Percentiles rank a stretch among this genome's conserved stretches.
phyloP scores from a whole-genome alignment of 2,888 invertebrate genomes.

The Plebejus argus region DNA sequence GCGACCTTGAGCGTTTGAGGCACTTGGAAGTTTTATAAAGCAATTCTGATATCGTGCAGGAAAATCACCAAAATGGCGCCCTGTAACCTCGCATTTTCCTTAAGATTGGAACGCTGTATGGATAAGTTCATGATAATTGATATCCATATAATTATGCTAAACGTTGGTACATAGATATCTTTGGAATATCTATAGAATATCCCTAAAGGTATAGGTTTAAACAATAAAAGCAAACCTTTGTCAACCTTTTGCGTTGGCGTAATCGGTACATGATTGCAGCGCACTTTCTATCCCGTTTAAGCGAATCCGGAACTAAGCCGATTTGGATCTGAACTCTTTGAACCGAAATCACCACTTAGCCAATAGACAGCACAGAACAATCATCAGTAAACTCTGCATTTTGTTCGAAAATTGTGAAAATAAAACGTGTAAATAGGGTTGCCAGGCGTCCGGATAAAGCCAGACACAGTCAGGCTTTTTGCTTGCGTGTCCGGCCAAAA shows the following conservation, averaged over 20 bases:
- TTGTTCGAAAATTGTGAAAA: too few relatives aligned
- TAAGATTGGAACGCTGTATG: neutral
- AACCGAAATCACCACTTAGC: neutral
- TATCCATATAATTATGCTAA: too few relatives aligned
- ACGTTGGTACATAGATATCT: too few relatives aligned
- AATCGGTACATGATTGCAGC: neutral
- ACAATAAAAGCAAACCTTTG: neutral
- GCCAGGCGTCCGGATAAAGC: too few relatives aligned
- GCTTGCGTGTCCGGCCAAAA: too few relatives aligned
- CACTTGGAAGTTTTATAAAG: neutral
- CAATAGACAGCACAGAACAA: neutral
- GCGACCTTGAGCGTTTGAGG: neutral
- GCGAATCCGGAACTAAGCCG: slow-evolving; percentile 3
- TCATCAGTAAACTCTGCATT: neutral
- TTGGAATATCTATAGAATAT: neutral
- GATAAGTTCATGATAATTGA: neutral
- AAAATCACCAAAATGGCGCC: neutral
- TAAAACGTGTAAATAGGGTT: too few relatives aligned
- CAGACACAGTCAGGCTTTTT: too few relatives aligned
- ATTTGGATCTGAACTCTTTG: neutral
- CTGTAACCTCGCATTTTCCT: neutral
- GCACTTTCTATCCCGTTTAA: slow-evolving; percentile 1
- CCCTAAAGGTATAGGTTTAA: neutral
- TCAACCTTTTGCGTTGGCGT: slow-evolving; percentile 15
- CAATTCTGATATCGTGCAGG: neutral